Base-by-base conservation (phyloP, 2,888 invertebrate genomes). In the Eristalis tenax region DNA sequence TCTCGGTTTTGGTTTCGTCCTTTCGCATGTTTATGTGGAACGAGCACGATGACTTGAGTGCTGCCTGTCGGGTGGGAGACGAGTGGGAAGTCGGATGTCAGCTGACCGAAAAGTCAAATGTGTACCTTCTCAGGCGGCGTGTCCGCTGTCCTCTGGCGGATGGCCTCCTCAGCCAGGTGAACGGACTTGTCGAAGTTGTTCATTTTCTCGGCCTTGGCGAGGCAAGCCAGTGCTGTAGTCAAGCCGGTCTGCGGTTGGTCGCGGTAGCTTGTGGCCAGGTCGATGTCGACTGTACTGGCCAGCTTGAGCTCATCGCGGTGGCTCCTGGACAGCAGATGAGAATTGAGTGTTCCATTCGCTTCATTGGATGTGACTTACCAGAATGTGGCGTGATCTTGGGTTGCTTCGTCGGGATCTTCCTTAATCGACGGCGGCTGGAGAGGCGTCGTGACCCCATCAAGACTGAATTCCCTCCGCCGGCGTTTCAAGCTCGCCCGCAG, bases 241-340 rank as follows among this genome's bases (percentile, higher is more conserved):
- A 87, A 43, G 11, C 22, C 75, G 0, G 87, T 76, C 26, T 76
- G 59, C 5, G 83, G 76, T n/a, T 63, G 35, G 8, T 80, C 32
- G 0, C 63, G 15, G 3, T 28, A n/a, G 15, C 59, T 64, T 1
- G 71, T n/a, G 4, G 23, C 11, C 50, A 87, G n/a, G 6, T 87
- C 87, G 11, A 83, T 76, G 13, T 79, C 79, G 11, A 73, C 15
- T 22, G 83, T 73, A 26, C 63, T 76, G 15, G 83, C 87, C 22
- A 87, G 18, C 28, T 83, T 83, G 0, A 83, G 40, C 38, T 87
- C 87, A 2, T 87, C 87, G n/a, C 73, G 83, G 56, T 87, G 83
- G 2, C 10, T 69, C 76, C 87, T 82, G 38, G 13, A 59, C 28
- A 10, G 13, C 10, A 23, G 23, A 10, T 8, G 8, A 23, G 28